Percentiles rank a stretch among this genome's conserved stretches.
These are phyloP conservation scores for Idris sp. DNA, from an alignment of 1,140 invertebrate genomes.

Conservation along the genomic window DNA sequence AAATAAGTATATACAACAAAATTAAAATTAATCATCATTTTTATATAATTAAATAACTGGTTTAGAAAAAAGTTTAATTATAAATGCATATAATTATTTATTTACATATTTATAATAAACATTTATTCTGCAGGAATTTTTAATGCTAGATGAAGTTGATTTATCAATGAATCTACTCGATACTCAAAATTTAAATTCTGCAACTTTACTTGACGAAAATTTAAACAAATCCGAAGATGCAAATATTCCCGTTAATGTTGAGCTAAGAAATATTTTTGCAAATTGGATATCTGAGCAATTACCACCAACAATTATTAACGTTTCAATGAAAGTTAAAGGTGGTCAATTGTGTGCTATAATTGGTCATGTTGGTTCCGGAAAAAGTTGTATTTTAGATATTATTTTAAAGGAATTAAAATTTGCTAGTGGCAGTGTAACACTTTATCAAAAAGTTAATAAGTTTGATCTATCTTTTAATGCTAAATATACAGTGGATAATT, in stretches of 20 bases:
- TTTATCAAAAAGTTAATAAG: conserved; percentile 70
- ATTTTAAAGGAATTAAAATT: conserved; percentile 85
- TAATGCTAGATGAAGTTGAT: too few species aligned
- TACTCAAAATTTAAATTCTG: too few species aligned
- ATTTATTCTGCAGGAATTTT: too few species aligned
- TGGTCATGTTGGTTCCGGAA: conserved; percentile 88
- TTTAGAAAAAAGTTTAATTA: too few species aligned
- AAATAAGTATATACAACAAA: too few species aligned
- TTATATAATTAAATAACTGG: too few species aligned
- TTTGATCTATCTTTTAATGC: background rate
- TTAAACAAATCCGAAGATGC: too few species aligned
- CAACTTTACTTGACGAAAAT: too few species aligned
- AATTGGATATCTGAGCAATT: conserved; percentile 71
- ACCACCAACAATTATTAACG: conserved; percentile 79
- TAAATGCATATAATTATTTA: too few species aligned
- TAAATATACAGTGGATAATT: conserved; percentile 54
- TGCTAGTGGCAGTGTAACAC: conserved; percentile 80
- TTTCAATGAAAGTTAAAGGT: conserved; percentile 81
- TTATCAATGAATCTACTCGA: too few species aligned
- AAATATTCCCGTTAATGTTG: conserved; percentile 1
- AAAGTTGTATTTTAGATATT: conserved; percentile 86
- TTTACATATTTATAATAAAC: too few species aligned
- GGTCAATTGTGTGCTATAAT: conserved; percentile 80
- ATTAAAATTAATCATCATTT: too few species aligned
- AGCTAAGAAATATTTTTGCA: conserved; percentile 66